Base-by-base conservation (phyloP, 2,797 vertebrate species). In the Poeciliopsis infans region DNA sequence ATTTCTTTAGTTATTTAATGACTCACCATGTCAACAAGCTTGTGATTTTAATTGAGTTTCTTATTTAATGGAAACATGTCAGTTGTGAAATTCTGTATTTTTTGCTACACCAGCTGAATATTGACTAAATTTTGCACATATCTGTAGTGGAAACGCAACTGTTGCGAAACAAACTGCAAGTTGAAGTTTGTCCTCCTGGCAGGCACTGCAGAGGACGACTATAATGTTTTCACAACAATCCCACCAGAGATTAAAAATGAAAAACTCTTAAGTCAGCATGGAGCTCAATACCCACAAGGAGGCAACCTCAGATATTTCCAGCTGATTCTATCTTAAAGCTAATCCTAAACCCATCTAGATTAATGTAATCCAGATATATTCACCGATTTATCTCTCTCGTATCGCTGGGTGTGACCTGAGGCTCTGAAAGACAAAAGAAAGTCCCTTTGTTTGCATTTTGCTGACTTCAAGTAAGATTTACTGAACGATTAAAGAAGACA, bases 191-290 rank as follows among this genome's bases (percentile, higher is more conserved):
- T 74, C 79, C 86, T 83, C 23, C 74, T 79, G 79, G 55, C 74
- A 45, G 73, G 68, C 79, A 73, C 45, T 79, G 73, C 82, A 55
- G 78, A 79, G 72, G 78, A 72, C n/a, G 88, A 94, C 93, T 85
- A 83, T 15, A 51, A 1, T 92, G 93, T 94, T 94, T 84, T 86
- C 93, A 94, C 88, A 95, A 95, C 93, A 95, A 91, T 74, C 82
- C 81, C 43, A 75, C 83, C 82, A 79, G 78, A 47, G 31, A 81
- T 49, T 7, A 68, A 80, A 12, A 66, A 49, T 84, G 89, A 85
- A 79, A 92, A 88, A 71, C 78, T 85, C 20, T 0, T 0, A 3
- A 55, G 86, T 93, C 91, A 93, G 93, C 91, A 90, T 75, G 85
- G 53, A 81, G 89, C 81, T 74, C 10, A 79, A 47, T 16, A 74